Conservation (phyloP, 2,113 vertebrate species). For the Choloepus hoffmanni region DNA sequence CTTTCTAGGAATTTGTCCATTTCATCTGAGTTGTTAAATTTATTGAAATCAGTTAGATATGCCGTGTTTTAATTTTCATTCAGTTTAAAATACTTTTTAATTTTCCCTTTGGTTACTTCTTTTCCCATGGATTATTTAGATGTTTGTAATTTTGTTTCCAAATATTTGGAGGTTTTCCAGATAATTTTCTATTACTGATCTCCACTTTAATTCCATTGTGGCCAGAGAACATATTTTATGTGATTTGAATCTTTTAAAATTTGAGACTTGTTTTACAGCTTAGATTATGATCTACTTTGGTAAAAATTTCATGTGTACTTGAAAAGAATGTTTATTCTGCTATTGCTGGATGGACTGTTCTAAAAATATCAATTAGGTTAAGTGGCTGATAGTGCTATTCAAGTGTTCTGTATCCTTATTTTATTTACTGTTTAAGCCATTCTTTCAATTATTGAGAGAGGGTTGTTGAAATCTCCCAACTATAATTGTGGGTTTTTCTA, state of each 20-base stretch:
- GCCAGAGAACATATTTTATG: not conserved
- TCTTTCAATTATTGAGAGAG: conserved; percentile 33
- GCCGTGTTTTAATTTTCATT: conserved; percentile 16
- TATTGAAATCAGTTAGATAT: not conserved
- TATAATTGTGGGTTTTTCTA: not conserved
- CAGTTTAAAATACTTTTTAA: not conserved
- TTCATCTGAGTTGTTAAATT: not conserved
- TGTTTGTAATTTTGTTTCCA: not conserved
- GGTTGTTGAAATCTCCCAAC: not conserved
- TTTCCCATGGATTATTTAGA: not conserved
- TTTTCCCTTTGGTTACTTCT: not conserved
- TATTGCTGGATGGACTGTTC: not conserved
- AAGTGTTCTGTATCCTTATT: not conserved
- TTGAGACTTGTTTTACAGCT: conserved; percentile 36
- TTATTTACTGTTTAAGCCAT: not conserved
- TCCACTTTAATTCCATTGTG: conserved; percentile 11
- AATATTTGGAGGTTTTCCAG: conserved; percentile 46
- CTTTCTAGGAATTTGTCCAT: conserved; percentile 28
- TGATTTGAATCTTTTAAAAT: conserved; percentile 23
- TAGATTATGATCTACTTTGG: not conserved
- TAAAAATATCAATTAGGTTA: not conserved
- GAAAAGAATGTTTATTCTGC: not conserved
- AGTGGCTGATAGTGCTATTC: not conserved
- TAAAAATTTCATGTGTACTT: not conserved
- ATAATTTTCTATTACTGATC: not conserved